These are phyloP conservation scores for Philaethria dido DNA, from an alignment of 2,888 invertebrate species.

Conservation along the genomic window DNA sequence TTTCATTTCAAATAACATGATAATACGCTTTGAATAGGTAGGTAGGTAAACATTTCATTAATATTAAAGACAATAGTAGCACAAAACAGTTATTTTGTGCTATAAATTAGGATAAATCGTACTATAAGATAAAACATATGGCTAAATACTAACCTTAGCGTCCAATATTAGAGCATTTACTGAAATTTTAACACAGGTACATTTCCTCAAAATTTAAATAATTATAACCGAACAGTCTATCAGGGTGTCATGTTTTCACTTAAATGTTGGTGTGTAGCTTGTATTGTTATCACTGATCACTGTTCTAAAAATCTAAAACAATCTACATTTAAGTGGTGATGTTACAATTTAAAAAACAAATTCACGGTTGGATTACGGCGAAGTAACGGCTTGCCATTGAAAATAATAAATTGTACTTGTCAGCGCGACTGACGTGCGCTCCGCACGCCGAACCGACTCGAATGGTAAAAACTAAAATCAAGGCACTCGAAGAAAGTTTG, in stretches of 20 bases:
- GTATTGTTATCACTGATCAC: slow-evolving; percentile 55
- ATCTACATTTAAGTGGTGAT: slow-evolving; percentile 50
- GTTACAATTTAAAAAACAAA: slow-evolving; percentile 57
- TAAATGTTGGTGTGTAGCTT: slow-evolving; percentile 54
- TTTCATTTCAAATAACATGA: slow-evolving; percentile 2
- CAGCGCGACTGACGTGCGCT: slow-evolving; percentile 62
- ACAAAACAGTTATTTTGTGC: background rate
- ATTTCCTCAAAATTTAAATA: slow-evolving; percentile 57
- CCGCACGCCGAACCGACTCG: slow-evolving; percentile 63
- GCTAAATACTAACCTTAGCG: slow-evolving; percentile 46
- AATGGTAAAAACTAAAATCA: slow-evolving; percentile 71
- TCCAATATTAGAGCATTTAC: slow-evolving; percentile 36
- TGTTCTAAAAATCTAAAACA: slow-evolving; percentile 50
- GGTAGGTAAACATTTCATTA: background rate
- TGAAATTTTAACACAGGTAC: slow-evolving; percentile 46
- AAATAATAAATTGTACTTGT: slow-evolving; percentile 39
- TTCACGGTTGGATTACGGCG: slow-evolving; percentile 67
- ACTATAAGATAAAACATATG: slow-evolving; percentile 10
- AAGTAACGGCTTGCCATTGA: slow-evolving; percentile 54
- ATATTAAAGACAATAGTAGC: slow-evolving; percentile 10
- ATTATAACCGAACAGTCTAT: slow-evolving; percentile 66
- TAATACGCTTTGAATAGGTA: background rate
- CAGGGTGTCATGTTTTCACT: slow-evolving; percentile 64
- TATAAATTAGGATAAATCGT: slow-evolving; percentile 9
- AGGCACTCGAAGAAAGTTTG: slow-evolving; percentile 74